Evolutionary conservation across 2,113 vertebrate species (phyloP), one percentile per base, ranked within the genome.

Genomic region (Uropsilus gracilis): DNA sequence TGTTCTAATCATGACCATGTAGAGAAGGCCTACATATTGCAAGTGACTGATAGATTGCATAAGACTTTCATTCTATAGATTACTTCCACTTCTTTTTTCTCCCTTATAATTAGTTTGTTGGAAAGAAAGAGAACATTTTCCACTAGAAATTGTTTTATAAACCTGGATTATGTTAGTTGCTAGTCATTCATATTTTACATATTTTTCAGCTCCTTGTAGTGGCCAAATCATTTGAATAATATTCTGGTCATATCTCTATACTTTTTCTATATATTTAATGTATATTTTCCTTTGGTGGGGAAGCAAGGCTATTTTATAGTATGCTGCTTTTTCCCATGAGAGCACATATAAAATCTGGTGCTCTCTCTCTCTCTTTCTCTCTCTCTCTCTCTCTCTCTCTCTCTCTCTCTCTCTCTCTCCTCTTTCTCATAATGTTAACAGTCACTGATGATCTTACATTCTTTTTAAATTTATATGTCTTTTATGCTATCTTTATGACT

Each of bases 1-100:
- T 77, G 44, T 57, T 89, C 80, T 32, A 96, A 57, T 63, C 30
- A 46, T 73, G 44, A 91, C 34, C 37, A n/a, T n/a, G n/a, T 77
- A 69, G 34, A 26, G 46, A 96, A 55, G 4, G 17, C 77, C 28
- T 64, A 85, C 30, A 73, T 18, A 50, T 42, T 78, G n/a, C 48
- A 92, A 44, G 77, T 87, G 30, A 34, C 6, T 68, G 39, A 64
- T 57, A 8, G 37, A 6, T 86, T 89, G 63, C n/a, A 72, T 16
- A 48, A 72, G 61, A 6, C 53, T 76, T 77, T 94, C 13, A 26
- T 22, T 55, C 14, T 53, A 16, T 66, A 63, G 18, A 37, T 82
- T 26, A 30, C n/a, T 86, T 30, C 28, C 5, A 57, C 32, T 1
- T 3, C 8, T 4, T 20, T 50, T 80, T 37, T 46, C 39, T 32